These are phyloP conservation scores for Myripristis murdjan DNA, from an alignment of 2,797 vertebrate species.

Conservation along the genomic window DNA sequence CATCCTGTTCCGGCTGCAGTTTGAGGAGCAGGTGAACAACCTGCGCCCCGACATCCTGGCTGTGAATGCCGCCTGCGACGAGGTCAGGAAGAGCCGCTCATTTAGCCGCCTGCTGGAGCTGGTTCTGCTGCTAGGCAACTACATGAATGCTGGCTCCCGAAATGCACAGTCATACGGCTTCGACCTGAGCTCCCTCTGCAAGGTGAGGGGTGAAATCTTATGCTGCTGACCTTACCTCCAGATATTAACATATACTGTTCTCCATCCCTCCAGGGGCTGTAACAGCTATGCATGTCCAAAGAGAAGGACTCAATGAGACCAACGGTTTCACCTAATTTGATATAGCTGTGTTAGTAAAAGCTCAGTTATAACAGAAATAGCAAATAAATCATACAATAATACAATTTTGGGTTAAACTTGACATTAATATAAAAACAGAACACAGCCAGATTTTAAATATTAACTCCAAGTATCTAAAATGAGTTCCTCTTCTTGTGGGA, in stretches of 20 bases:
- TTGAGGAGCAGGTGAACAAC: conserved; percentile 97
- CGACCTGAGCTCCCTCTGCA: conserved; percentile 96
- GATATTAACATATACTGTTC: conserved; percentile 8
- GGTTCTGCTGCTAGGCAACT: conserved; percentile 96
- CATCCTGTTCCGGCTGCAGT: conserved; percentile 97
- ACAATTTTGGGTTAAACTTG: background rate
- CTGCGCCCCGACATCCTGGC: conserved; percentile 96
- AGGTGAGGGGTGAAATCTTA: conserved; percentile 83
- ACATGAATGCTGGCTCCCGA: conserved; percentile 97
- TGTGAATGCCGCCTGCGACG: conserved; percentile 93
- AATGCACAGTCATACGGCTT: conserved; percentile 96
- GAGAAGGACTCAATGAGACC: background rate
- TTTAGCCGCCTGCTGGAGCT: conserved; percentile 95
- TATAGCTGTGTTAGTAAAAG: conserved; percentile 14
- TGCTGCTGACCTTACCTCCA: conserved; percentile 19
- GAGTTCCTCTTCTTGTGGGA: no score
- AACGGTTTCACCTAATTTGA: background rate
- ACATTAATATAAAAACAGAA: background rate
- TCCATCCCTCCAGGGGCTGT: conserved; percentile 9
- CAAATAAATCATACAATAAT: background rate
- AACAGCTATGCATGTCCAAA: conserved; percentile 21
- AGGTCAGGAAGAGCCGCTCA: conserved; percentile 93
- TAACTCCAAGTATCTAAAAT: background rate
- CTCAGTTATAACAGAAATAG: background rate
- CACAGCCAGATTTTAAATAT: background rate